Percentiles rank a stretch among this genome's conserved stretches.
These are phyloP conservation scores for Agelaius tricolor DNA, from an alignment of 2,113 vertebrate genomes.

Conservation along the genomic window DNA sequence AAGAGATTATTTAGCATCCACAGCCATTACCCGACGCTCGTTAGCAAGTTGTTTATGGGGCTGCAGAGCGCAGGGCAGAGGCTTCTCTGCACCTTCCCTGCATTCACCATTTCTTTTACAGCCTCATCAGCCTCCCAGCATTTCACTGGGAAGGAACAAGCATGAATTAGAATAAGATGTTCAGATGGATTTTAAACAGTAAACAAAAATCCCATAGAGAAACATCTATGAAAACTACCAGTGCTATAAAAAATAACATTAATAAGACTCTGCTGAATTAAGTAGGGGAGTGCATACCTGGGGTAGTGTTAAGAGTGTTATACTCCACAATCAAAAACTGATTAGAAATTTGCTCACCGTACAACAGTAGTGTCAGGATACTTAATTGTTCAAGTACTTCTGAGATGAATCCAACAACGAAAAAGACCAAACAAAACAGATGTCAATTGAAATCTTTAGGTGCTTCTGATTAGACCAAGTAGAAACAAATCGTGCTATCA, in stretches of 20 bases:
- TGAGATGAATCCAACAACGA: not conserved
- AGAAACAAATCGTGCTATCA: not conserved
- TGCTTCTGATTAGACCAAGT: not conserved
- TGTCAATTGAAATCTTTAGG: not conserved
- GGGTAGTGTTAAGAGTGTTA: not conserved
- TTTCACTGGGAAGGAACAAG: not conserved
- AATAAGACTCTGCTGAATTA: not conserved
- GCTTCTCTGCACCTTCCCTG: not conserved
- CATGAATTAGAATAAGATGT: not conserved
- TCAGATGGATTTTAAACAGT: not conserved
- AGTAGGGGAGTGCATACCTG: not conserved
- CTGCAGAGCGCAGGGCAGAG: not conserved
- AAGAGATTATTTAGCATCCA: not conserved
- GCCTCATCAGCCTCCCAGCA: not conserved
- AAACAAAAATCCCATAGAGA: not conserved
- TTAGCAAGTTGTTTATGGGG: constrained; percentile 40
- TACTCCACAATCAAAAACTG: not conserved
- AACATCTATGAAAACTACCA: not conserved
- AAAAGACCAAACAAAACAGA: not conserved
- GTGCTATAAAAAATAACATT: not conserved
- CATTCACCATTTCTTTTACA: not conserved
- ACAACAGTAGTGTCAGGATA: not conserved
- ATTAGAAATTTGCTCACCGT: not conserved
- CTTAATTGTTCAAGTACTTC: not conserved
- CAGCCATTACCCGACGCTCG: not conserved